Evolutionary conservation across 1,140 invertebrate genomes (phyloP).

Genomic region (Penaeus chinensis): DNA sequence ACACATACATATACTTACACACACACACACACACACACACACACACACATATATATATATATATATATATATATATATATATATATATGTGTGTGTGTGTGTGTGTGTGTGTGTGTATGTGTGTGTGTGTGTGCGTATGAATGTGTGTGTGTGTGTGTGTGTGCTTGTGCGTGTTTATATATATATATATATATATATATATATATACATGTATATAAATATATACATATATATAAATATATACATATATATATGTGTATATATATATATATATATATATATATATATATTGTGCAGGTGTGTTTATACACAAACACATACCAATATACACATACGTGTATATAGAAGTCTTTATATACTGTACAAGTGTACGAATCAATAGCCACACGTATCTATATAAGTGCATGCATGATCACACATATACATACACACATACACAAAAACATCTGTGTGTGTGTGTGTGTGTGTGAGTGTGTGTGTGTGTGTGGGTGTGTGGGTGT

Average conservation of each 20-base stretch:
- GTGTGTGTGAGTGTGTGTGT: too few species aligned
- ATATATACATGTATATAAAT: constrained; percentile 13
- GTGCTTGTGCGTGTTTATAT: neutral
- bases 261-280: neutral
- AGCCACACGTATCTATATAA: too few species aligned
- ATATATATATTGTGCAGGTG: neutral
- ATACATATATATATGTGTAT: neutral
- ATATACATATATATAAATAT: neutral
- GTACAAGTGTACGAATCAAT: too few species aligned
- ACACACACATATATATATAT: neutral
- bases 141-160: neutral
- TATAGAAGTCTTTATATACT: too few species aligned
- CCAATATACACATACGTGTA: neutral
- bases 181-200: constrained; percentile 23
- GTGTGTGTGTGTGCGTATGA: neutral
- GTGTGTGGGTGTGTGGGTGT: too few species aligned
- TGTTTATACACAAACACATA: neutral
- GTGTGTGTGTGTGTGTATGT: neutral
- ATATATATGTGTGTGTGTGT: neutral
- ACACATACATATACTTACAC: neutral
- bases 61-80: neutral
- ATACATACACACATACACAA: too few species aligned
- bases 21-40: neutral
- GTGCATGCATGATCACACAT: too few species aligned
- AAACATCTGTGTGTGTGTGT: too few species aligned